Evolutionary conservation across 2,888 invertebrate species (phyloP).

Genomic region (Dugesia japonica): DNA sequence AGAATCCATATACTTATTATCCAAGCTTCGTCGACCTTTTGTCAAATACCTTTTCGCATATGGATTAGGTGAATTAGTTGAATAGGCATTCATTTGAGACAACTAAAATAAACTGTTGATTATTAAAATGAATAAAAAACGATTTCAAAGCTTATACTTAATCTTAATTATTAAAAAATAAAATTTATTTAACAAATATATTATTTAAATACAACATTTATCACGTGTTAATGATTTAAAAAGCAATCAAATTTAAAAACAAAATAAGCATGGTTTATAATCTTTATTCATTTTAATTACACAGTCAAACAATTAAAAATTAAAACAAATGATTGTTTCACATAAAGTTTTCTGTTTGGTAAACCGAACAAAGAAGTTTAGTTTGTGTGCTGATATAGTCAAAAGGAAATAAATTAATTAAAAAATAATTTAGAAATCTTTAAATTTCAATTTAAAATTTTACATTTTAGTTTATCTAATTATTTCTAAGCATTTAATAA

Average conservation of each 20-base stretch:
- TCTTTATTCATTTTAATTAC: constrained; percentile 20
- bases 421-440: too few relatives aligned
- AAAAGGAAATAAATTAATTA: too few relatives aligned
- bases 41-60: neutral
- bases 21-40: too few relatives aligned
- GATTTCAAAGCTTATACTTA: neutral
- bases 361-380: too few relatives aligned
- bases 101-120: neutral
- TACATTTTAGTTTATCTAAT: too few relatives aligned
- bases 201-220: neutral
- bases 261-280: constrained; percentile 8
- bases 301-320: constrained; percentile 9
- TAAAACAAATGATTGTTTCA: neutral
- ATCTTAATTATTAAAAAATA: neutral
- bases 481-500: too few relatives aligned
- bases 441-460: too few relatives aligned
- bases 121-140: neutral
- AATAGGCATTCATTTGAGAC: neutral
- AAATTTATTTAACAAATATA: neutral
- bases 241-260: neutral
- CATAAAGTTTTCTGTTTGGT: too few relatives aligned
- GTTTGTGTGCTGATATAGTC: too few relatives aligned
- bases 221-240: neutral
- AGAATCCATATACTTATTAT: neutral
- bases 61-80: neutral